phyloP scores from a whole-genome alignment of 2,797 vertebrate genomes.

The Anguilla anguilla region DNA sequence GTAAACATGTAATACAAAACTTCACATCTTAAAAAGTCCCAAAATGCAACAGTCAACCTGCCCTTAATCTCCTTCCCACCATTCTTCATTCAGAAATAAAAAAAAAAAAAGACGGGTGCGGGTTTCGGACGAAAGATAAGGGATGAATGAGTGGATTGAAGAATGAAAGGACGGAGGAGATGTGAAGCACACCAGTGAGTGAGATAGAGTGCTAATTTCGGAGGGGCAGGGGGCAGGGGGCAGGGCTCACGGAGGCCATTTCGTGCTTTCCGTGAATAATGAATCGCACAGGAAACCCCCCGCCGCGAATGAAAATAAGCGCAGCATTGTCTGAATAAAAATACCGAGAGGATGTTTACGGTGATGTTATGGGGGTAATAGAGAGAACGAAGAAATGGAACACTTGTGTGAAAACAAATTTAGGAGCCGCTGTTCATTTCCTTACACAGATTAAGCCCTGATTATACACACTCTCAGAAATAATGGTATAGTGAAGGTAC shows the following conservation, averaged over 20 bases:
- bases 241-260: neutral
- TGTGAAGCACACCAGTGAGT: constrained; percentile 13
- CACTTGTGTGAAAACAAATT: neutral
- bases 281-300: constrained; percentile 22
- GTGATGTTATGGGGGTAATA: neutral
- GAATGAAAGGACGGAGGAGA: neutral
- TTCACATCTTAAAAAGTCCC: neutral
- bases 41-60: neutral
- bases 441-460: too few relatives aligned
- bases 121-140: neutral
- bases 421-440: neutral
- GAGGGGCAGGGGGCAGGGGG: neutral
- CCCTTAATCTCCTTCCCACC: neutral
- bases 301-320: constrained; percentile 29
- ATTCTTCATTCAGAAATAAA: neutral
- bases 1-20: neutral
- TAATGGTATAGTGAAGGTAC: too few relatives aligned
- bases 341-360: constrained; percentile 53
- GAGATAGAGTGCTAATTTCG: neutral
- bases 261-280: neutral
- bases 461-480: too few relatives aligned
- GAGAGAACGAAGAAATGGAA: neutral
- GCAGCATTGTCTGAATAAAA: constrained; percentile 44
- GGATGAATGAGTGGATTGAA: constrained; percentile 20
- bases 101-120: neutral